Evolutionary conservation across 2,888 invertebrate species (phyloP).

Genomic region (Cephus runcator): DNA sequence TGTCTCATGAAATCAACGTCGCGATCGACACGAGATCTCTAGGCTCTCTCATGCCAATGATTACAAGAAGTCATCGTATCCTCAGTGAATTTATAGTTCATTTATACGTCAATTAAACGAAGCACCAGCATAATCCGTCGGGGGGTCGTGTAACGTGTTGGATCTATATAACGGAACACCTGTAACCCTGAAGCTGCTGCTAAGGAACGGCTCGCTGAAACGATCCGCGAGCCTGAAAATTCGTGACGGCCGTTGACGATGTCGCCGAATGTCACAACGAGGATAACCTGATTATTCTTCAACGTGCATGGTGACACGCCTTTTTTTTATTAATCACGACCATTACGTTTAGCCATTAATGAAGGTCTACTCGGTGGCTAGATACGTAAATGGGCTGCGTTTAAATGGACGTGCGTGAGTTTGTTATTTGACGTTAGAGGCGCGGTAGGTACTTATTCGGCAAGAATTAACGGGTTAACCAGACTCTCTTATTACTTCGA

Average conservation of each 20-base stretch:
- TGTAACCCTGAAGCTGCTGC: not conserved
- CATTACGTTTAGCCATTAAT: not conserved
- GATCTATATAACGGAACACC: not conserved
- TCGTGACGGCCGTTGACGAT: not conserved
- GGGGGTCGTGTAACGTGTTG: not conserved
- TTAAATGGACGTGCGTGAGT: not conserved
- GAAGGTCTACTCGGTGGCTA: not conserved
- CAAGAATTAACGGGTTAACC: not conserved
- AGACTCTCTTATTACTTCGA: not conserved
- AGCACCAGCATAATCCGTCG: not conserved
- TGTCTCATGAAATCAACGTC: not conserved
- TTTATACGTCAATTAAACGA: not conserved
- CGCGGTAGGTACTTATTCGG: not conserved
- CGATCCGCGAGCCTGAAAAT: not conserved
- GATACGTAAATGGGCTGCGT: not conserved
- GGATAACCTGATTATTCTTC: not conserved
- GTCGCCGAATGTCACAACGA: not conserved
- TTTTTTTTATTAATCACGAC: not conserved
- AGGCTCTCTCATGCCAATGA: not conserved
- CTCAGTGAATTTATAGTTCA: not conserved
- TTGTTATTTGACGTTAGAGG: not conserved
- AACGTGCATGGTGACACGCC: not conserved
- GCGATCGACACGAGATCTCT: not conserved
- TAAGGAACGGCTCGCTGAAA: not conserved
- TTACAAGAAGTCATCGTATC: not conserved